These are phyloP conservation scores for Papilio polyxenes DNA, from an alignment of 1,140 invertebrate species.

Conservation along the genomic window DNA sequence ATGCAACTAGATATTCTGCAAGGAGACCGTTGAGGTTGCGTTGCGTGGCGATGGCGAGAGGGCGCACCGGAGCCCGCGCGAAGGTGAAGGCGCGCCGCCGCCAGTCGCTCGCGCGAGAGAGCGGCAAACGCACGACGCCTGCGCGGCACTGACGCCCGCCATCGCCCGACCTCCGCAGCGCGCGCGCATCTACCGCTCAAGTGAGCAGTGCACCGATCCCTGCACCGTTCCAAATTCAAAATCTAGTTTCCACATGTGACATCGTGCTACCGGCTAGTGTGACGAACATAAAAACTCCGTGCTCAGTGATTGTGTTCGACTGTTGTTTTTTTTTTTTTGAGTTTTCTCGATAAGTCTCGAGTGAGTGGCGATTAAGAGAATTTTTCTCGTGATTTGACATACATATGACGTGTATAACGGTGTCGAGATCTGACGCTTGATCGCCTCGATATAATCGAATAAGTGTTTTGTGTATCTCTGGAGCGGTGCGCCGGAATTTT, in stretches of 20 bases:
- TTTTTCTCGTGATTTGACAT: slow-evolving; percentile 71
- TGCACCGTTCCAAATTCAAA: slow-evolving; percentile 51
- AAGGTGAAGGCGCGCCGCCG: slow-evolving; percentile 69
- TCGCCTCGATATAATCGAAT: slow-evolving; percentile 75
- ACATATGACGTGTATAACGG: slow-evolving; percentile 78
- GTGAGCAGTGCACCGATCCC: slow-evolving; percentile 44
- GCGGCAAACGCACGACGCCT: slow-evolving; percentile 67
- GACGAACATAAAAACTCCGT: slow-evolving; percentile 53
- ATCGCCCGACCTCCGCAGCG: slow-evolving; percentile 51
- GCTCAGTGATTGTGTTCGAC: slow-evolving; percentile 65
- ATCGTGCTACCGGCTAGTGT: slow-evolving; percentile 42
- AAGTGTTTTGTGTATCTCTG: slow-evolving; percentile 75
- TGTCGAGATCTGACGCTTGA: slow-evolving; percentile 72
- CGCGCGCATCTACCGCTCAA: slow-evolving; percentile 61
- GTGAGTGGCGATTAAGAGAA: slow-evolving; percentile 59
- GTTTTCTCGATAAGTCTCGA: slow-evolving; percentile 38
- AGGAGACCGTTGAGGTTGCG: slow-evolving; percentile 66
- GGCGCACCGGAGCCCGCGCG: slow-evolving; percentile 55
- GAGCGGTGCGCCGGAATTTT: slow-evolving; percentile 76
- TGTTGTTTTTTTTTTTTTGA: slow-evolving; percentile 40
- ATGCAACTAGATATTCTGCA: slow-evolving; percentile 75
- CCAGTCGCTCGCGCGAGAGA: slow-evolving; percentile 73
- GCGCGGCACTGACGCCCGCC: slow-evolving; percentile 49
- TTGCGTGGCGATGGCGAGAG: slow-evolving; percentile 71
- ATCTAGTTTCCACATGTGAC: slow-evolving; percentile 44